phyloP scores from a whole-genome alignment of 2,888 invertebrate genomes.

The Caenorhabditis sinica region DNA sequence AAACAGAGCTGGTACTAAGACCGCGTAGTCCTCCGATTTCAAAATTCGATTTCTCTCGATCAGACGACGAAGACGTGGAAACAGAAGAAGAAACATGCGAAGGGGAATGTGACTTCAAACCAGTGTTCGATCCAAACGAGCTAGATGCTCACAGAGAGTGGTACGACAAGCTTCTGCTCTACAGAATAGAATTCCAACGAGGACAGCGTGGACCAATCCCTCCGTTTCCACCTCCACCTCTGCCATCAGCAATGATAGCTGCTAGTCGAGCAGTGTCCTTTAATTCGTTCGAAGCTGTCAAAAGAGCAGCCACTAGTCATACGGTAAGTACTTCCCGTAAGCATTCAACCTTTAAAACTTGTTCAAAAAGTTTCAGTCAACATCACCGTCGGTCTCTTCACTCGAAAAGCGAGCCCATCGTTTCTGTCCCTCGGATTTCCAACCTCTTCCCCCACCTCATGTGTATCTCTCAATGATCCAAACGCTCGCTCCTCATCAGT shows the following conservation, averaged over 20 bases:
- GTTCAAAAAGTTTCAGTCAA: constrained; percentile 6
- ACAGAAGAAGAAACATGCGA: background rate
- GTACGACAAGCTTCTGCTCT: constrained; percentile 45
- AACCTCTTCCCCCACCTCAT: constrained; percentile 58
- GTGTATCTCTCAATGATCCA: constrained; percentile 54
- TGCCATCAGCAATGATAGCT: constrained; percentile 54
- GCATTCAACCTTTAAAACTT: background rate
- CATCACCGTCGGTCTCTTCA: constrained; percentile 3
- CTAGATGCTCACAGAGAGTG: constrained; percentile 38
- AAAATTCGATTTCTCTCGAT: background rate
- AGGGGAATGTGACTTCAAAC: constrained; percentile 18
- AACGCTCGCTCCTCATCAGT: constrained; percentile 59
- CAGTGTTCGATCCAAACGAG: constrained; percentile 36
- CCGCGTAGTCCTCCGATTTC: background rate
- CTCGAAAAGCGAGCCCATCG: constrained; percentile 17
- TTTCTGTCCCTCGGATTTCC: constrained; percentile 55
- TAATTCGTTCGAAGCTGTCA: constrained; percentile 52
- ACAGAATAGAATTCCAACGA: constrained; percentile 6
- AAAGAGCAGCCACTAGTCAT: constrained; percentile 3
- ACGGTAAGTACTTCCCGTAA: constrained; percentile 7
- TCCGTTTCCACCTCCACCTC: constrained; percentile 61
- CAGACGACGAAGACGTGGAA: constrained; percentile 1
- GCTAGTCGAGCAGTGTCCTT: constrained; percentile 45
- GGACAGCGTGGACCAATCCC: constrained; percentile 44
- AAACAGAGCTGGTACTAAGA: constrained; percentile 9